A percentile compares a stretch with the other conserved stretches of the same genome.
phyloP scores from a whole-genome alignment of 2,113 vertebrate species.

The Pongo abelii region DNA sequence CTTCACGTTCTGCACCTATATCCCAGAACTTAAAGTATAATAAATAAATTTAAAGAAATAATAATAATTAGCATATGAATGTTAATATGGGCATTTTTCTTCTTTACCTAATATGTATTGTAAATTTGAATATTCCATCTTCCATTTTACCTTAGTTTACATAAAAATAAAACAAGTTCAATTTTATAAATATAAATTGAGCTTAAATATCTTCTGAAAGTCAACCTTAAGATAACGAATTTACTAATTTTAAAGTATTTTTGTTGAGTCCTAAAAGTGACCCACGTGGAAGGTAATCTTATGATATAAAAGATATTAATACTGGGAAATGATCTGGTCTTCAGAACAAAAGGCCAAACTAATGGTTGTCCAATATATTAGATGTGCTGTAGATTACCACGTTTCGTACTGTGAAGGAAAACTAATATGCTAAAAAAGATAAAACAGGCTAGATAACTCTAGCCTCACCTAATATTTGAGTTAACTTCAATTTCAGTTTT shows the following conservation, averaged over 20 bases:
- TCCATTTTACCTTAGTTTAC: constrained; percentile 27
- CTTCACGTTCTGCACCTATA: no score
- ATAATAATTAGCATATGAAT: neutral
- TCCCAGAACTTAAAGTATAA: no score
- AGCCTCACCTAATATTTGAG: constrained; percentile 1
- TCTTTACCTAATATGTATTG: neutral
- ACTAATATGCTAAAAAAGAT: neutral
- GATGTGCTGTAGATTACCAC: neutral
- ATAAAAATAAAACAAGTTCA: neutral
- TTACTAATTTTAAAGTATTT: neutral
- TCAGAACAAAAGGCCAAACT: constrained; percentile 26
- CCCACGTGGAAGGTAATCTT: neutral
- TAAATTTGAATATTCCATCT: neutral
- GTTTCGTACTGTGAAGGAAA: neutral
- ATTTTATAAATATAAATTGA: constrained; percentile 27
- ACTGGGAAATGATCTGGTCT: neutral
- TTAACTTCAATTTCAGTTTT: neutral
- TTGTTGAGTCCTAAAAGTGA: neutral
- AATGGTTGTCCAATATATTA: neutral
- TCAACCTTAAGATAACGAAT: neutral
- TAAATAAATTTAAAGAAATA: no score
- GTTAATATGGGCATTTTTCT: constrained; percentile 25
- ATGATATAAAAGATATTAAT: constrained; percentile 8
- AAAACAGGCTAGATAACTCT: neutral
- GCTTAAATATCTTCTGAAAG: neutral